Percentiles rank a stretch among this genome's conserved stretches.
Evolutionary conservation across 2,888 invertebrate species (phyloP).

Genomic region (Euspilapteryx auroguttella): DNA sequence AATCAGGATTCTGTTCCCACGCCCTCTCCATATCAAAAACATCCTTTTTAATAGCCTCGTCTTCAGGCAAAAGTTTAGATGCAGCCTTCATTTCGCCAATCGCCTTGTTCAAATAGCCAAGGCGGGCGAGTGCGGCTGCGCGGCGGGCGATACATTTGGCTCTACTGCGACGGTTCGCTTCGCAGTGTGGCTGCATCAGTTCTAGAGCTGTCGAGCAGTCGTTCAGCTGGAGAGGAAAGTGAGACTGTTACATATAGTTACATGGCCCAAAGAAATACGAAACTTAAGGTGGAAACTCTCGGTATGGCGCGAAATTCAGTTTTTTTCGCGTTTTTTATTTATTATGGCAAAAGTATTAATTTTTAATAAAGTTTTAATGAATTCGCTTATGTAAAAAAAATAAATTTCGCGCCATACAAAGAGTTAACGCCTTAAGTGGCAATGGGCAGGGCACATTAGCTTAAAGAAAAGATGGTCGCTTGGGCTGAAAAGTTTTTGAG

Average conservation of each 20-base stretch:
- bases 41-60: slow-evolving; percentile 63
- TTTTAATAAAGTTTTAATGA: too few species aligned
- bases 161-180: slow-evolving; percentile 70
- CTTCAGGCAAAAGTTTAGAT: slow-evolving; percentile 65
- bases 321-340: too few species aligned
- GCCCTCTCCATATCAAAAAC: slow-evolving; percentile 76
- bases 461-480: too few species aligned
- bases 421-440: too few species aligned
- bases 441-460: too few species aligned
- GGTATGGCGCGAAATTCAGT: too few species aligned
- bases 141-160: slow-evolving; percentile 74
- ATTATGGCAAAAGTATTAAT: too few species aligned
- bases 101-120: slow-evolving; percentile 70
- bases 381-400: too few species aligned
- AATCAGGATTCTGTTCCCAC: slow-evolving; percentile 75
- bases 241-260: not conserved
- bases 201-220: slow-evolving; percentile 72
- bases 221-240: slow-evolving; percentile 21
- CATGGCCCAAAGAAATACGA: too few species aligned
- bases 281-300: too few species aligned
- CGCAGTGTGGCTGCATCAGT: slow-evolving; percentile 71
- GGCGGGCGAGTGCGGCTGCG: slow-evolving; percentile 71
- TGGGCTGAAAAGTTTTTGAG: too few species aligned
- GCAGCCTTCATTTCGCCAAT: slow-evolving; percentile 77
- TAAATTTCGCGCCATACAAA: too few species aligned